Evolutionary conservation across 1,140 invertebrate species (phyloP), one percentile per base, ranked within the genome.

Genomic region (Coptotermes formosanus): DNA sequence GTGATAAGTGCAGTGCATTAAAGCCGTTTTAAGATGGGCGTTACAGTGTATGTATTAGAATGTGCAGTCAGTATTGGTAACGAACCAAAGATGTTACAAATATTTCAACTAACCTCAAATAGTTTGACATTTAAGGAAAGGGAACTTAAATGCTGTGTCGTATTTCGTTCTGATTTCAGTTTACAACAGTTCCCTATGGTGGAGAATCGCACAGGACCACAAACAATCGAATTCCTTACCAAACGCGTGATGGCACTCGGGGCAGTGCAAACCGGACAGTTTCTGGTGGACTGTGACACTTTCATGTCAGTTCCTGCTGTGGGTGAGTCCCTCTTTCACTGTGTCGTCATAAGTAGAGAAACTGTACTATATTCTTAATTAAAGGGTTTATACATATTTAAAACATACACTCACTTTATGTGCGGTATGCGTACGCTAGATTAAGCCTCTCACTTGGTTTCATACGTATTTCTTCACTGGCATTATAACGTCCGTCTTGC

Each of bases 201-300:
- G 0, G 97, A 98, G 89, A 97, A 97, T 86, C 94, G 95, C 88
- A 97, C 96, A 52, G 97, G 97, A 0, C 94, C 96, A 0, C 95
- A 96, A 89, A 96, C 95, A 0, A 96, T 97, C 84, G 98, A 99
- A 87, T 93, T 95, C 83, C 91, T 99, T 16, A 95, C 96, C 1
- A 98, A 98, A 91, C 92, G 97, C 69, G 94, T 99, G 52, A 92
- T 96, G 52, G 95, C 96, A 0, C 92, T 99, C 32, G 97, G 97
- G 59, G 98, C 97, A 0, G 92, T 94, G 2, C 97, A 96, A 90
- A 93, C 94, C 88, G 98, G 97, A 2, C 96, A 97, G 88, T 99
- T 98, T 91, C 91, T 96, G 82, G 97, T 99, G 0, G 98, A 99
- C 89, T 99, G 98, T 90, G 98, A 99, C 90, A 98, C 97, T 23